Percentiles rank a stretch among this genome's conserved stretches.
Evolutionary conservation across 2,888 invertebrate genomes (phyloP).

Genomic region (Odontomyia ornata): DNA sequence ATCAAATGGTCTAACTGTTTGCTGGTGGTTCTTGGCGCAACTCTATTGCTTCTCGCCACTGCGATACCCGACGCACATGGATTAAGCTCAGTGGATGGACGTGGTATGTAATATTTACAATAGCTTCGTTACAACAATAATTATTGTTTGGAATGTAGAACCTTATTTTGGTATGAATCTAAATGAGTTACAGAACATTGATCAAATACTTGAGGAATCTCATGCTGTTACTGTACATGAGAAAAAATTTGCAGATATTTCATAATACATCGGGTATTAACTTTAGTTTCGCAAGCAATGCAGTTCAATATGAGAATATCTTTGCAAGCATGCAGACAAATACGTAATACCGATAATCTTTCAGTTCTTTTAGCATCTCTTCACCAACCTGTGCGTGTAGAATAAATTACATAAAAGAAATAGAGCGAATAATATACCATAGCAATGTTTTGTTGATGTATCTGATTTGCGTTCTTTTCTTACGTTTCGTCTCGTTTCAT

Average conservation of each 20-base stretch:
- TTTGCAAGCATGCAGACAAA: background rate
- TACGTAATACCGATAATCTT: conserved; percentile 8
- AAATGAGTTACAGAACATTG: too few species aligned
- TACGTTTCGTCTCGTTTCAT: conserved; percentile 1
- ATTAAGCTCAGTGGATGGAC: conserved; percentile 50
- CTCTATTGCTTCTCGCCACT: conserved; percentile 18
- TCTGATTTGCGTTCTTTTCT: conserved; percentile 18
- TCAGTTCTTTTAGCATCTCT: background rate
- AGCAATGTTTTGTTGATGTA: conserved; percentile 22
- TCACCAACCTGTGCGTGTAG: background rate
- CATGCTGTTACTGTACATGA: too few species aligned
- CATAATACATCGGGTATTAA: too few species aligned
- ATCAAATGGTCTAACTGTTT: conserved; percentile 48
- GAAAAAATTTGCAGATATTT: too few species aligned
- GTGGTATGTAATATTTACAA: conserved; percentile 46
- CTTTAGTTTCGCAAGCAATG: too few species aligned
- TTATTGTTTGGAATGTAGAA: too few species aligned
- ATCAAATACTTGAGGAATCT: too few species aligned
- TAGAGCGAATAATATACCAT: conserved; percentile 19
- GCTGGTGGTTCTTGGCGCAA: conserved; percentile 31
- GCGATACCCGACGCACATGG: conserved; percentile 46
- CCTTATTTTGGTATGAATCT: too few species aligned
- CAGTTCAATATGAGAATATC: background rate
- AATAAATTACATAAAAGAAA: conserved; percentile 11
- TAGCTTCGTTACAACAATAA: too few species aligned